phyloP scores from a whole-genome alignment of 1,140 invertebrate genomes.

The Lordiphosa clarofinis region DNA sequence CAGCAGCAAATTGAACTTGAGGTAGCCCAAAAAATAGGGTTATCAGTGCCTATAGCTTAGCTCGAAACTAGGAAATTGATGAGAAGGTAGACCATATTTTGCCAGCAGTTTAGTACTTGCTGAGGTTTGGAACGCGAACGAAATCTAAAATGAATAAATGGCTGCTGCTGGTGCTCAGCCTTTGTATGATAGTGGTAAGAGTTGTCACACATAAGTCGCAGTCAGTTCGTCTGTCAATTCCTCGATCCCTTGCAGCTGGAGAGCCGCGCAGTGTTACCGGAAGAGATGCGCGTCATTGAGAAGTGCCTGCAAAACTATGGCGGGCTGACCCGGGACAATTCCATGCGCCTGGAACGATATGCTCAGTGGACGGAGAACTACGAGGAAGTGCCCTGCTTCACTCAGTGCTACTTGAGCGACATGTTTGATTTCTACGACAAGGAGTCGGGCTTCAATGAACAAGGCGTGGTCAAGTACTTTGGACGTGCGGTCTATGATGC shows the following conservation, averaged over 20 bases:
- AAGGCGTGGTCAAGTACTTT: constrained; percentile 36
- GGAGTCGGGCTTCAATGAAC: constrained; percentile 44
- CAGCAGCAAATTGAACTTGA: constrained; percentile 36
- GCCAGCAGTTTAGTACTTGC: constrained; percentile 53
- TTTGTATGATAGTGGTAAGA: constrained; percentile 26
- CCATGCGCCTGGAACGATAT: constrained; percentile 48
- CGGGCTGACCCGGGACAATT: constrained; percentile 35
- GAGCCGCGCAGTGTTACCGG: constrained; percentile 17
- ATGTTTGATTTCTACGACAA: constrained; percentile 64
- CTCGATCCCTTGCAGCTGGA: constrained; percentile 11
- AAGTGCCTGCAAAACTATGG: constrained; percentile 56
- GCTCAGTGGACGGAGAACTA: constrained; percentile 55
- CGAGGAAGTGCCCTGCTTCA: constrained; percentile 72
- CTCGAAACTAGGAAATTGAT: background rate
- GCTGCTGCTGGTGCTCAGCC: constrained; percentile 14
- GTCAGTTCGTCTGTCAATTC: background rate
- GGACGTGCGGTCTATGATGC: constrained; percentile 45
- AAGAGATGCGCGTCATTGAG: constrained; percentile 29
- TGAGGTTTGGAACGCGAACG: constrained; percentile 27
- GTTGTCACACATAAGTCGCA: fast-evolving
- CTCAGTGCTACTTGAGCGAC: constrained; percentile 55
- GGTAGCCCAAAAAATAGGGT: constrained; percentile 37
- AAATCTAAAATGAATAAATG: constrained; percentile 18
- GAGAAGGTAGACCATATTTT: constrained; percentile 29
- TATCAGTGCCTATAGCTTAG: constrained; percentile 26